Evolutionary conservation across 2,888 invertebrate species (phyloP).

Genomic region (Drosophila helvetica): DNA sequence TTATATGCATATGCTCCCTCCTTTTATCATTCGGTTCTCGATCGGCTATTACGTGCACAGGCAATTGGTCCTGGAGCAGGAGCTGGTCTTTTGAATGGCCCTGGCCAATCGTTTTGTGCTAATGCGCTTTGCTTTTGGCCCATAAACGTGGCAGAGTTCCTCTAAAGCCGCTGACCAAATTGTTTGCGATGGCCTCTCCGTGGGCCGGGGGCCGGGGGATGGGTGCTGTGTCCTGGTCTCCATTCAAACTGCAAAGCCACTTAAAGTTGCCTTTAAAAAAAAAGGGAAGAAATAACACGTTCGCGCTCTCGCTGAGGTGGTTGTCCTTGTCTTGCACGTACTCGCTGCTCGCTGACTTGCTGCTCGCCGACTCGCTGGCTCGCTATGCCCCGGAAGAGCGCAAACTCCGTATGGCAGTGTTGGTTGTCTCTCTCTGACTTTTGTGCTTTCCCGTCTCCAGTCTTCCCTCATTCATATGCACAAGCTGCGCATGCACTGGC

Average conservation of each 20-base stretch:
- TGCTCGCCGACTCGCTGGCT: conserved; percentile 6
- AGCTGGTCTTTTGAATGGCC: conserved; percentile 3
- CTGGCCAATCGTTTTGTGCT: conserved; percentile 44
- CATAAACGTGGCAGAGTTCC: conserved; percentile 53
- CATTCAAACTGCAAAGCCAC: conserved; percentile 50
- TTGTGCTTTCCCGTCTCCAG: conserved; percentile 35
- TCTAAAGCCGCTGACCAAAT: conserved; percentile 49
- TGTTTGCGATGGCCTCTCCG: conserved; percentile 10
- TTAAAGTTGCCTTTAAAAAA: conserved; percentile 38
- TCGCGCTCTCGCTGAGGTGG: conserved; percentile 33
- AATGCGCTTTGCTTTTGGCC: conserved; percentile 50
- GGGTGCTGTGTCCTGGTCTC: conserved; percentile 6
- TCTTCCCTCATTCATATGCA: conserved; percentile 40
- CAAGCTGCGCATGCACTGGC: conserved; percentile 10
- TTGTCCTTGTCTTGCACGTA: conserved; percentile 41
- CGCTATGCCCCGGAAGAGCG: conserved; percentile 7
- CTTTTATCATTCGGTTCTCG: conserved; percentile 3
- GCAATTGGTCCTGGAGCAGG: not conserved
- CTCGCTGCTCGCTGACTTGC: conserved; percentile 27
- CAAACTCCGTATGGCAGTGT: conserved; percentile 10
- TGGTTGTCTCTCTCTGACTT: conserved; percentile 24
- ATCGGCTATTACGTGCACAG: conserved; percentile 4
- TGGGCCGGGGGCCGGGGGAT: not conserved
- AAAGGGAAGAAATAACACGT: not conserved
- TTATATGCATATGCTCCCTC: conserved; percentile 12